phyloP scores from a whole-genome alignment of 2,797 vertebrate genomes.

The Ibycter americanus region DNA sequence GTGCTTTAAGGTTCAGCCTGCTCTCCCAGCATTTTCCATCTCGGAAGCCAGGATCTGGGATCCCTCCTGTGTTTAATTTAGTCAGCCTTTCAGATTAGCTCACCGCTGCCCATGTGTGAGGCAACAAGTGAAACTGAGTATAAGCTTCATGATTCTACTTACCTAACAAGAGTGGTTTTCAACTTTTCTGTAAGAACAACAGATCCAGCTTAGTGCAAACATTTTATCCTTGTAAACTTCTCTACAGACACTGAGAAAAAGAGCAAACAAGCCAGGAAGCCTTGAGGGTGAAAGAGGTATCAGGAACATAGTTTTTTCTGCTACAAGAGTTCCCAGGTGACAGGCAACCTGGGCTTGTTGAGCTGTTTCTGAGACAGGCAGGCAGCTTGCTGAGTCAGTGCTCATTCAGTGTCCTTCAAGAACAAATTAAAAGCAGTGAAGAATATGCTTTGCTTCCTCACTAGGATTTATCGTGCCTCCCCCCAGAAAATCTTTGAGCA shows the following conservation, averaged over 20 bases:
- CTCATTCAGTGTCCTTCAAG: constrained; percentile 6
- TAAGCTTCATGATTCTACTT: background rate
- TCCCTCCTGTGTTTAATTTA: constrained; percentile 9
- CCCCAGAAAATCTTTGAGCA: background rate
- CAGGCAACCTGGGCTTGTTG: background rate
- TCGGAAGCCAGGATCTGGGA: background rate
- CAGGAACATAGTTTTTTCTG: background rate
- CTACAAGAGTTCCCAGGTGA: background rate
- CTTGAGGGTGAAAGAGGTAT: background rate
- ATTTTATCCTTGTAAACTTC: background rate
- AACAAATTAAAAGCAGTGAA: background rate
- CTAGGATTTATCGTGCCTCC: background rate
- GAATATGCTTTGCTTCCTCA: constrained; percentile 16
- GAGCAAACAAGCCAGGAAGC: background rate
- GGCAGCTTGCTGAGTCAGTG: constrained; percentile 38
- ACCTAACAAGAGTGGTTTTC: background rate
- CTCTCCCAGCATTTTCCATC: constrained; percentile 11
- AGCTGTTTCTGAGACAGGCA: background rate
- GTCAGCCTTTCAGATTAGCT: background rate
- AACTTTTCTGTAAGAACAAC: background rate
- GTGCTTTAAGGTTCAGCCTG: background rate
- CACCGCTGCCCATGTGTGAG: background rate
- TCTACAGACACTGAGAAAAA: background rate
- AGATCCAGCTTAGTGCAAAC: background rate
- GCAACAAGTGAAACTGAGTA: background rate